These are phyloP conservation scores for Caloenas nicobarica DNA, from an alignment of 2,113 vertebrate genomes.

Conservation along the genomic window DNA sequence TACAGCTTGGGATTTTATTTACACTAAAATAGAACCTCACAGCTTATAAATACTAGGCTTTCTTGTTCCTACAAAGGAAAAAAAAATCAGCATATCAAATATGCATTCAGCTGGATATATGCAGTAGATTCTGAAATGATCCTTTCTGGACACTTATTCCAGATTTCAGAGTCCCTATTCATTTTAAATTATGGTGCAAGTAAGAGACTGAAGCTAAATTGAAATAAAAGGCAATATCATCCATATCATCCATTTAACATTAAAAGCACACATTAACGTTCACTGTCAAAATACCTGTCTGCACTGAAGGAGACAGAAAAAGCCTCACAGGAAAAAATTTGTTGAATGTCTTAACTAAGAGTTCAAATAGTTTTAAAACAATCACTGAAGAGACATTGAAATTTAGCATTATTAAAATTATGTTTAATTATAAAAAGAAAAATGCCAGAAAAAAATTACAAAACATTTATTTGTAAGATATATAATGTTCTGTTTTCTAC, in stretches of 20 bases:
- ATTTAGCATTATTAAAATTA: neutral
- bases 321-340: neutral
- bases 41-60: neutral
- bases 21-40: neutral
- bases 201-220: neutral
- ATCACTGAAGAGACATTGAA: neutral
- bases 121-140: neutral
- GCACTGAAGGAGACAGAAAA: neutral
- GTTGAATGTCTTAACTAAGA: neutral
- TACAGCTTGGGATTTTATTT: neutral
- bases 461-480: neutral
- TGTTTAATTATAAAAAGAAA: neutral
- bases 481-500: neutral
- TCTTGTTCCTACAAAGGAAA: neutral
- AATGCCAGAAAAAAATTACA: neutral
- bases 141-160: neutral
- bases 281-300: neutral
- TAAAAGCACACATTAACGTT: neutral
- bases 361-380: neutral
- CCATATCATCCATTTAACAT: neutral
- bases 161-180: neutral
- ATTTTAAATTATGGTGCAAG: neutral
- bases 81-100: neutral
- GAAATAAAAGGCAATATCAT: neutral
- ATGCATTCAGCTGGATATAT: neutral